Percentiles rank a stretch among this genome's conserved stretches.
Evolutionary conservation across 2,888 invertebrate species (phyloP).

Genomic region (Heliconius charithonia): DNA sequence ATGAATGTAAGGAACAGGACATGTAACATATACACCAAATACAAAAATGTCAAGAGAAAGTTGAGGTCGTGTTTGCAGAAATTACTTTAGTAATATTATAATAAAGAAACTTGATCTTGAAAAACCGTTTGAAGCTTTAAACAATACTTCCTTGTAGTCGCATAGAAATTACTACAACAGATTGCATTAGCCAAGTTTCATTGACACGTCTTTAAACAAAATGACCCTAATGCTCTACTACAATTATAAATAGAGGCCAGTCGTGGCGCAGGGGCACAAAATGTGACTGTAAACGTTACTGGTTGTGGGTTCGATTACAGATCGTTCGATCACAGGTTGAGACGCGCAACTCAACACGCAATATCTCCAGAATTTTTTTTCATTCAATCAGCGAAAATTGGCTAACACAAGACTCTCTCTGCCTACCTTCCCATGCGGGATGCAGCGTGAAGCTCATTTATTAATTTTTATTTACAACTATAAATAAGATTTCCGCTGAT

Average conservation of each 20-base stretch:
- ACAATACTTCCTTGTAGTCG: neutral
- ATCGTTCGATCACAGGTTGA: no score
- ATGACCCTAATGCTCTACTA: constrained; percentile 37
- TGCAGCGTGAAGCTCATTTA: no score
- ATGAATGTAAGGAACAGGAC: constrained; percentile 12
- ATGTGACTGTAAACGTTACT: no score
- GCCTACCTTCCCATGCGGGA: no score
- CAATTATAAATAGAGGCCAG: no score
- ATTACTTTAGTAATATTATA: neutral
- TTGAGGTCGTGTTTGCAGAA: neutral
- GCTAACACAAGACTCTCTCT: no score
- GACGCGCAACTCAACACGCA: no score
- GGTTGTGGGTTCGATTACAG: no score
- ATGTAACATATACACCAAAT: neutral
- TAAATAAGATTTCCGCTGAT: constrained; percentile 46
- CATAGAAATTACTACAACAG: constrained; percentile 19
- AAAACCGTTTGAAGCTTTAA: neutral
- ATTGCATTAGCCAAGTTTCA: constrained; percentile 36
- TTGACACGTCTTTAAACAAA: constrained; percentile 42
- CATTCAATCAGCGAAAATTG: no score
- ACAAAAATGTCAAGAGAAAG: constrained; percentile 21
- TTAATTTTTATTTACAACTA: constrained; percentile 7
- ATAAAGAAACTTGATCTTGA: neutral
- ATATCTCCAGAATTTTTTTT: no score
- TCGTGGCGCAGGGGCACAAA: no score